A percentile compares a stretch with the other conserved stretches of the same genome.
These are phyloP conservation scores for Pseudoatta argentina DNA, from an alignment of 1,140 invertebrate genomes.

Conservation along the genomic window DNA sequence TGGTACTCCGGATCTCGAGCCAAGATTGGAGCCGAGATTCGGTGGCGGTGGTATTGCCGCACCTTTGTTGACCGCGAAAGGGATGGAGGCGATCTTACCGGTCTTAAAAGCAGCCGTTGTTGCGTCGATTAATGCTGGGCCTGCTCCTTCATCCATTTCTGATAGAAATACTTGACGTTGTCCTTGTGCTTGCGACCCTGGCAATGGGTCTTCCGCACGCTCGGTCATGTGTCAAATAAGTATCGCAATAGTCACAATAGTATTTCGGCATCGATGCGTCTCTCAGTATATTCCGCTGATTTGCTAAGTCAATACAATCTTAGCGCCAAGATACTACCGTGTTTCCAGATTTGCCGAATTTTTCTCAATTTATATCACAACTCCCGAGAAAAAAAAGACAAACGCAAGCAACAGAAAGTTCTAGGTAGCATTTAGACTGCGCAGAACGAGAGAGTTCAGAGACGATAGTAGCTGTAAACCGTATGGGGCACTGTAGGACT, in stretches of 20 bases:
- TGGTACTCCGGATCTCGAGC: slow-evolving; percentile 89
- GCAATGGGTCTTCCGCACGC: slow-evolving; percentile 99
- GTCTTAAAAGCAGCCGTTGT: slow-evolving; percentile 98
- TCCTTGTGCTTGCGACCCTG: slow-evolving; percentile 99
- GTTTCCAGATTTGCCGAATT: not conserved
- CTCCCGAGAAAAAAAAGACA: not conserved
- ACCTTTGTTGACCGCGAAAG: slow-evolving; percentile 91
- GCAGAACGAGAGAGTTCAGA: too few relatives aligned
- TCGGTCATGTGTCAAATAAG: slow-evolving; percentile 99
- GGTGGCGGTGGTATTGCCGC: slow-evolving; percentile 92
- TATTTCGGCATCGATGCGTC: slow-evolving; percentile 95
- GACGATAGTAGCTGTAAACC: too few relatives aligned
- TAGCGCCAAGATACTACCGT: too few relatives aligned
- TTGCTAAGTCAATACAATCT: not conserved
- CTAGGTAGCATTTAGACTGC: not conserved
- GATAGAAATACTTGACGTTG: slow-evolving; percentile 99
- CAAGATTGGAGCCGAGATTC: slow-evolving; percentile 85
- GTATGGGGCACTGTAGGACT: too few relatives aligned
- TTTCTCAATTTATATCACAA: not conserved
- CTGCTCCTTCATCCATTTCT: slow-evolving; percentile 99
- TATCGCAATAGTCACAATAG: slow-evolving; percentile 99
- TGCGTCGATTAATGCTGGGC: slow-evolving; percentile 99
- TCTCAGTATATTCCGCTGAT: not conserved
- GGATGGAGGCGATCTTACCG: slow-evolving; percentile 97
- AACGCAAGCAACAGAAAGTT: not conserved